Evolutionary conservation across 2,888 invertebrate genomes (phyloP).

Genomic region (Vandiemenella viatica): DNA sequence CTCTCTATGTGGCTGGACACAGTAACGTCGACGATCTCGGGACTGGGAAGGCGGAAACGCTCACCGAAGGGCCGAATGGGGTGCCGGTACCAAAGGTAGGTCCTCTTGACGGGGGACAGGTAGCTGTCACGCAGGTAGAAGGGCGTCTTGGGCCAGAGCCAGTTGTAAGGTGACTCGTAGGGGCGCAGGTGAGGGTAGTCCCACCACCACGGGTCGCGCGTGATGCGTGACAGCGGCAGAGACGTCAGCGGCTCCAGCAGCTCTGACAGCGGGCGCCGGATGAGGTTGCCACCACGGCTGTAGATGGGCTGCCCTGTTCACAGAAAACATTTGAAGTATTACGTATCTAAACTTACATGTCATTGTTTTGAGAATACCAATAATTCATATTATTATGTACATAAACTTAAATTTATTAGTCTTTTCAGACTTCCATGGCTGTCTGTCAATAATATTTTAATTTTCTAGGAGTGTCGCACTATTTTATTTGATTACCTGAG

Average conservation of each 20-base stretch:
- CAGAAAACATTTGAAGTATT: not conserved
- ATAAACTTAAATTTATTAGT: too few species aligned
- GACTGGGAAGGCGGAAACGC: constrained; percentile 25
- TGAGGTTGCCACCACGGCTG: constrained; percentile 42
- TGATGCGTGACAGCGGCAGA: constrained; percentile 63
- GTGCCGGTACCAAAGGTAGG: constrained; percentile 82
- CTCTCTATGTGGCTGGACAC: not conserved
- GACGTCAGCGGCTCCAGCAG: constrained; percentile 66
- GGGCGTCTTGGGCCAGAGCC: constrained; percentile 27
- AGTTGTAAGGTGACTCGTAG: constrained; percentile 41
- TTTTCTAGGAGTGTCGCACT: too few species aligned
- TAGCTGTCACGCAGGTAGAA: constrained; percentile 74
- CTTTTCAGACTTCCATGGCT: too few species aligned
- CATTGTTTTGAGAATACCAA: too few species aligned
- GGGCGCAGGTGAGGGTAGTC: constrained; percentile 68
- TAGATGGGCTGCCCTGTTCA: constrained; percentile 52
- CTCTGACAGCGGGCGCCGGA: constrained; percentile 41
- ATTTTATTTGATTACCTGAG: too few species aligned
- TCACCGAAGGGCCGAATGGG: constrained; percentile 82
- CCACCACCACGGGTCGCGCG: constrained; percentile 84
- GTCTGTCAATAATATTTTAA: too few species aligned
- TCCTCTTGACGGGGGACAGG: constrained; percentile 80
- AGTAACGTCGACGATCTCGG: not conserved
- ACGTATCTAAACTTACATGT: too few species aligned
- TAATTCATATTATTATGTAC: too few species aligned